Percentiles rank a stretch among this genome's conserved stretches.
These are phyloP conservation scores for Gerris buenoi DNA, from an alignment of 1,140 invertebrate species.

Conservation along the genomic window DNA sequence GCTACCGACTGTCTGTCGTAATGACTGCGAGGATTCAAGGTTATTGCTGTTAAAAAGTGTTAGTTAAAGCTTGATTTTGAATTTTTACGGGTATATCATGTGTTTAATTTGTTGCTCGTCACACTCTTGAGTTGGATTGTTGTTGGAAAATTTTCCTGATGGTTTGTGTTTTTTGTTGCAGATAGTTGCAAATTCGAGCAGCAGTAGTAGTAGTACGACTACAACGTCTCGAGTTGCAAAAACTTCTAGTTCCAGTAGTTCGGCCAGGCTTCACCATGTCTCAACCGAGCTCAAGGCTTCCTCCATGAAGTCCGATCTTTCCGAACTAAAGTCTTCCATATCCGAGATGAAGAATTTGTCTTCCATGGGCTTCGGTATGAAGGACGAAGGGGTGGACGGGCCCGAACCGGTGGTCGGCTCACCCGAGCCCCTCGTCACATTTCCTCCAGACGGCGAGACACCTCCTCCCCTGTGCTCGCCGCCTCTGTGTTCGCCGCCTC, in stretches of 20 bases:
- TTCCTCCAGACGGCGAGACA: constrained; percentile 46
- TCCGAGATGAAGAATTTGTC: constrained; percentile 52
- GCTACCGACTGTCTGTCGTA: no score
- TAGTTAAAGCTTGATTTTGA: background rate
- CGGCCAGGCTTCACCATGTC: constrained; percentile 34
- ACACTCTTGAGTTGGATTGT: background rate
- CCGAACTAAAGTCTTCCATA: constrained; percentile 56
- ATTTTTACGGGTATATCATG: background rate
- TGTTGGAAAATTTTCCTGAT: background rate
- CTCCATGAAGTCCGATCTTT: constrained; percentile 55
- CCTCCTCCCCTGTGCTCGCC: constrained; percentile 32
- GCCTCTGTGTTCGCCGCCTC: background rate
- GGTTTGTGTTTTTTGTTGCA: constrained; percentile 5
- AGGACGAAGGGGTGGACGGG: constrained; percentile 34
- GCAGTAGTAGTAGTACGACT: constrained; percentile 27
- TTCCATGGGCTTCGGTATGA: constrained; percentile 32
- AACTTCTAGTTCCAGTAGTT: constrained; percentile 31
- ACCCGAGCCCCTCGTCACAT: constrained; percentile 52
- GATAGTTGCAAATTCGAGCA: constrained; percentile 12
- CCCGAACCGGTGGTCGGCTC: constrained; percentile 25
- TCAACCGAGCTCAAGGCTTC: constrained; percentile 44
- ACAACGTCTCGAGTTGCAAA: constrained; percentile 39
- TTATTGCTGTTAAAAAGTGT: no score
- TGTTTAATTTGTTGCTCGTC: background rate
- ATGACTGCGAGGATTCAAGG: no score